Conservation (phyloP, 2,888 invertebrate genomes). For the Marasmarcha lunaedactyla region DNA sequence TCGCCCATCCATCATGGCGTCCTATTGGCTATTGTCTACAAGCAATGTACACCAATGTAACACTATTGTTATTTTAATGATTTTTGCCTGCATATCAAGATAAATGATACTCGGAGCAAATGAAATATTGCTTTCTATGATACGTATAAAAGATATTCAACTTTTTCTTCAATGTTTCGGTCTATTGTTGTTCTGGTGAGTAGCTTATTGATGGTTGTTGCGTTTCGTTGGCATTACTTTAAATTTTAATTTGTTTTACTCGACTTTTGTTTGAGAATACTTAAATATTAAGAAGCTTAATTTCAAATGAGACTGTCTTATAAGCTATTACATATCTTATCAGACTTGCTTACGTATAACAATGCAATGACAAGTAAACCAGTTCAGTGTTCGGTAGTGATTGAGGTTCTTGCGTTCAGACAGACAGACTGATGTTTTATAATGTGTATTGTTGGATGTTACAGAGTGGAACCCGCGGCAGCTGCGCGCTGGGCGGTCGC, state of each 20-base stretch:
- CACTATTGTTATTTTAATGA: constrained; percentile 30
- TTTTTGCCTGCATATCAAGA: constrained; percentile 21
- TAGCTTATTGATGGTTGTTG: too few relatives aligned
- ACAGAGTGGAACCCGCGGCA: constrained; percentile 32
- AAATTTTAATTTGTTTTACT: too few relatives aligned
- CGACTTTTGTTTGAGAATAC: too few relatives aligned
- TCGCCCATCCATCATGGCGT: constrained; percentile 20
- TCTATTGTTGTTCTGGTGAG: neutral
- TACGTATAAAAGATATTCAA: too few relatives aligned
- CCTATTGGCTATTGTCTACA: constrained; percentile 20
- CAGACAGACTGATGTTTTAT: too few relatives aligned
- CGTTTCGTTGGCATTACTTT: too few relatives aligned
- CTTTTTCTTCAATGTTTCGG: too few relatives aligned
- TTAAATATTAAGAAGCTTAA: too few relatives aligned
- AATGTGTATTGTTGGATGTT: constrained; percentile 5
- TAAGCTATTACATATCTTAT: neutral
- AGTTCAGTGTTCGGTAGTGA: too few relatives aligned
- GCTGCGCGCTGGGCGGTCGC: constrained; percentile 39
- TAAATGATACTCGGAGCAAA: constrained; percentile 12
- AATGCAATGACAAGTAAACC: too few relatives aligned
- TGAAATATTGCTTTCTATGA: neutral
- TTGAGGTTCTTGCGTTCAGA: too few relatives aligned
- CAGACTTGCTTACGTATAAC: neutral
- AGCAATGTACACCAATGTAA: neutral
- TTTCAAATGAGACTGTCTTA: neutral